phyloP scores from a whole-genome alignment of 1,140 invertebrate genomes.

The Hesperophylax magnus region DNA sequence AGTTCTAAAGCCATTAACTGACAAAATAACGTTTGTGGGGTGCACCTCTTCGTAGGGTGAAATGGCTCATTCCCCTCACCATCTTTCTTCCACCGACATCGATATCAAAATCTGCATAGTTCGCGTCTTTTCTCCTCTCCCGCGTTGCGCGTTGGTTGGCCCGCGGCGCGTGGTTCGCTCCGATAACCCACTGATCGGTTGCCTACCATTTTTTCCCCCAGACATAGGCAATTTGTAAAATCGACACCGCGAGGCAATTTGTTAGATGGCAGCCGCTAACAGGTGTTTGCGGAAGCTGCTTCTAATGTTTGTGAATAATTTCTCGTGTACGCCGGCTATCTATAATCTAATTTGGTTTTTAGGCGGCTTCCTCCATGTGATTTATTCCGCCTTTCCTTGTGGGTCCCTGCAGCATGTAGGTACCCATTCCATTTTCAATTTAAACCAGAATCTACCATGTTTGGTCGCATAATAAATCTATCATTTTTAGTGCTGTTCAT shows the following conservation, averaged over 20 bases:
- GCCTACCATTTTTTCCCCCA: conserved; percentile 6
- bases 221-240: conserved; percentile 35
- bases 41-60: too few relatives aligned
- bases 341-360: conserved; percentile 12
- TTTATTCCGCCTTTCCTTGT: too few relatives aligned
- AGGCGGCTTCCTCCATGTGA: not conserved
- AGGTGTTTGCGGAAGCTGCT: conserved; percentile 16
- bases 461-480: too few relatives aligned
- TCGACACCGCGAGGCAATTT: conserved; percentile 20
- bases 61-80: too few relatives aligned
- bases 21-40: too few relatives aligned
- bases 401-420: too few relatives aligned
- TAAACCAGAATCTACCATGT: too few relatives aligned
- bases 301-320: conserved; percentile 16
- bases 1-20: too few relatives aligned
- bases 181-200: conserved; percentile 31
- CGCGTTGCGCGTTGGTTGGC: not conserved
- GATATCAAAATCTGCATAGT: too few relatives aligned
- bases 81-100: too few relatives aligned
- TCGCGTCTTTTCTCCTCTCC: not conserved
- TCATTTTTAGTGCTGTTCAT: too few relatives aligned
- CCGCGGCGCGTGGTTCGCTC: conserved; percentile 9
- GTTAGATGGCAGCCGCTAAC: conserved; percentile 12
- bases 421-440: too few relatives aligned
- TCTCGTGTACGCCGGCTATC: conserved; percentile 24